Base-by-base conservation (phyloP, 1,140 invertebrate species). In the Bombus sibiricus region DNA sequence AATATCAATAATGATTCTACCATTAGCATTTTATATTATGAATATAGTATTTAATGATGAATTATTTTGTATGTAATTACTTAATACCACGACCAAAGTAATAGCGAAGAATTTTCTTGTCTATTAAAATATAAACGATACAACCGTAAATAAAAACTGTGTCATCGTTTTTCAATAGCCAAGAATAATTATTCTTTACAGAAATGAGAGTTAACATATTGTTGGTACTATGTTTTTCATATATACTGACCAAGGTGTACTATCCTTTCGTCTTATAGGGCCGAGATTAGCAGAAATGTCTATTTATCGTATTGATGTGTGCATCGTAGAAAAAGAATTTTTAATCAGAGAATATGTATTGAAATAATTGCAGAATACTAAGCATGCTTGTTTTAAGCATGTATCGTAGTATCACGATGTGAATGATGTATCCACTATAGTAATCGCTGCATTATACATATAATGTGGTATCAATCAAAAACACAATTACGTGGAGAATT, bases 21-120 rank as follows among this genome's bases (percentile, higher is more conserved):
- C 82, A 72, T 87, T 92, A 94, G 79, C 81, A 93, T 92, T 94
- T 93, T 93, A 92, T 92, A 92, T 92, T 92, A 93, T 92, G 71
- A 87, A 77, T 91, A 88, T 92, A 92, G 87, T 93, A 92, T 92
- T 93, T 92, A 92, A 93, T 71, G 43, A 87, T 83, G 77, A 90
- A 86, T 88, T 86, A 89, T 90, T 89, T 79, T 87, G 87, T 92
- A 92, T 74, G 80, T 93, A 90, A 87, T 90, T 89, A 92, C 91
- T 92, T 92, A 92, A 89, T 92, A 89, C 91, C 89, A 90, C 92
- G 91, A 94, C 94, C 94, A 94, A 94, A 94, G 94, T 93, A 93
- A 90, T 79, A 83, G 66, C 68, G 85, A 90, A 64, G 81, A 72
- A 37, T 88, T 72, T 79, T 82, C 78, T 81, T 71, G 84, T 59